Evolutionary conservation across 2,113 vertebrate species (phyloP), one percentile per base, ranked within the genome.

Genomic region (Sebastes fasciatus): DNA sequence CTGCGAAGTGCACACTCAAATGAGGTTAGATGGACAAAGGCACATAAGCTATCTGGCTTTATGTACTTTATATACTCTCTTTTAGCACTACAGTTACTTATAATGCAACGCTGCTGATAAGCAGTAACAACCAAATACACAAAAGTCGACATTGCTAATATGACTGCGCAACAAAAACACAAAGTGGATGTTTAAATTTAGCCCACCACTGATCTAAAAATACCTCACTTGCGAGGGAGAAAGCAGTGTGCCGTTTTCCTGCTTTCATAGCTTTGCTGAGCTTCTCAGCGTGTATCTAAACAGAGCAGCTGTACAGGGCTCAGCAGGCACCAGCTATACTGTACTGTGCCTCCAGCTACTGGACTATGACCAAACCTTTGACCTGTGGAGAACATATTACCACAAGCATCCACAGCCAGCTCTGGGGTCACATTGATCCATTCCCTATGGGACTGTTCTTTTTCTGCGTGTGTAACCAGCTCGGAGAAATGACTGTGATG

Each of bases 171-270:
- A 73, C 52, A 79, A 79, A 88, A 90, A 87, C 45, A 87, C 45
- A 87, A 86, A 86, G 81, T 26, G 45, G 79, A 72, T 45, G 74
- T 75, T 84, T 87, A 89, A 89, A 92, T 91, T 85, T 90, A 91
- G 91, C 26, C 62, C 34, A 14, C n/a, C 68, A 49, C 67, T 86
- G 85, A 88, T 90, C 89, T 92, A 91, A 87, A 92, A 93, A 90
- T 91, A 91, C 64, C n/a, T 69, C 79, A 58, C 70, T 79, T 14
- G 68, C 55, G 70, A 81, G 75, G 60, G 66, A 55, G 73, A 19
- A 72, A 67, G 80, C 21, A 16, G 63, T 65, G 58, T 63, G 76
- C 79, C 80, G 52, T 79, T 86, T 91, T 73, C 61, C 51, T 81
- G 48, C 73, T 70, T 88, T 82, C 58, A 62, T 71, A 66, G 71